These are phyloP conservation scores for Acestrorhynchus altus DNA, from an alignment of 2,797 vertebrate genomes.

Conservation along the genomic window DNA sequence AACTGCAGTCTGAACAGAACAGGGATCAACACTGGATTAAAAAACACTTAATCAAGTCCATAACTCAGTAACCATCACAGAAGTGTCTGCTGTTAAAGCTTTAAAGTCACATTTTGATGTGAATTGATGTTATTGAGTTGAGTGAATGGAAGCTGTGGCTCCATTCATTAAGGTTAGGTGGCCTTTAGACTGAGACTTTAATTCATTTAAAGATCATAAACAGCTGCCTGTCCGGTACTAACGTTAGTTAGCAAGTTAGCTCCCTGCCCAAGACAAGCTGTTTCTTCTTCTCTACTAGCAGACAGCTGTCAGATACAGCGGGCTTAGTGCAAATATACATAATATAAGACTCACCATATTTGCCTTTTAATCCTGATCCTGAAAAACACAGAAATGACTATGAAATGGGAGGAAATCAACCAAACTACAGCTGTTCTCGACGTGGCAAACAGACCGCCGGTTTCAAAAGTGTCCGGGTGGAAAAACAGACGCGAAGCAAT, in stretches of 20 bases:
- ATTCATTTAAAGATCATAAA: too few relatives aligned
- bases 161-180: too few relatives aligned
- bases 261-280: not conserved
- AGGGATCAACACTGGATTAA: too few relatives aligned
- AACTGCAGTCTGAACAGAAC: too few relatives aligned
- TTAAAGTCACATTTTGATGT: too few relatives aligned
- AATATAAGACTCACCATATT: conserved; percentile 44
- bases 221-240: not conserved
- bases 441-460: conserved; percentile 72
- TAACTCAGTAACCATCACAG: too few relatives aligned
- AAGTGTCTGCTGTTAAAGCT: too few relatives aligned
- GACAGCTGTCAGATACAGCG: not conserved
- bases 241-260: not conserved
- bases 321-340: not conserved
- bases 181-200: too few relatives aligned
- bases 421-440: conserved; percentile 58
- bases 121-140: too few relatives aligned
- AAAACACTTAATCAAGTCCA: too few relatives aligned
- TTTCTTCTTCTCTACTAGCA: not conserved
- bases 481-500: not conserved
- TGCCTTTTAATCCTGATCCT: not conserved
- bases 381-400: not conserved
- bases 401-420: not conserved
- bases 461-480: conserved; percentile 21
- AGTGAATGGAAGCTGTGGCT: too few relatives aligned